Evolutionary conservation across 2,888 invertebrate species (phyloP), one percentile per base, ranked within the genome.

Genomic region (Nomada hirtipes): DNA sequence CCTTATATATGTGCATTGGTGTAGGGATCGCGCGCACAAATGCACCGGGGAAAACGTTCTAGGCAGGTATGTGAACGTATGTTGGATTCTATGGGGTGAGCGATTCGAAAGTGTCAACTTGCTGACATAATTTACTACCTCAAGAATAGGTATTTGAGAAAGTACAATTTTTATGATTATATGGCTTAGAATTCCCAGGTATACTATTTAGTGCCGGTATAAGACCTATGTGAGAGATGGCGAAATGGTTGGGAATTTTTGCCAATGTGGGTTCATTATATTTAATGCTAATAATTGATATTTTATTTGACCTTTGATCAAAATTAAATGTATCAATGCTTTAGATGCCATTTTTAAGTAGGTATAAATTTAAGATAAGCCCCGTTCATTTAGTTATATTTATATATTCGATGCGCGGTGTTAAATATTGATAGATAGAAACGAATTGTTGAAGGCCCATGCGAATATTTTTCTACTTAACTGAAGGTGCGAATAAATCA

Each of bases 21-120:
- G 75, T 67, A 73, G 67, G 70, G 70, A 68, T 76, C 50, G 26
- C 57, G 36, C 71, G 71, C 70, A 36, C 72, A 52, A 63, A 57
- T 11, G 63, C 69, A 60, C 52, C 67, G 60, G 71, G 50, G 61
- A 76, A 53, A 59, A 77, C 65, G 55, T 75, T 68, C 63, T 82
- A 74, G 70, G 79, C 82, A 78, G 79, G 79, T 83, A 77, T 82
- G 71, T 72, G 47, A 63, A 82, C 75, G 71, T 79, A 68, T 61
- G 59, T 76, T 75, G 70, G 47, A 53, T 71, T 88, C 86, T 88
- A 88, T 47, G 59, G 85, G 88, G 88, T 88, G 88, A 78, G n/a
- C 68, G 29, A 26, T 57, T 76, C 60, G 63, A 71, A 83, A 83
- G 53, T 83, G 60, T 52, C 55, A 61, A 52, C 18, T n/a, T 13